A percentile compares a stretch with the other conserved stretches of the same genome.
phyloP scores from a whole-genome alignment of 2,113 vertebrate genomes.

The Notiomystis cincta region DNA sequence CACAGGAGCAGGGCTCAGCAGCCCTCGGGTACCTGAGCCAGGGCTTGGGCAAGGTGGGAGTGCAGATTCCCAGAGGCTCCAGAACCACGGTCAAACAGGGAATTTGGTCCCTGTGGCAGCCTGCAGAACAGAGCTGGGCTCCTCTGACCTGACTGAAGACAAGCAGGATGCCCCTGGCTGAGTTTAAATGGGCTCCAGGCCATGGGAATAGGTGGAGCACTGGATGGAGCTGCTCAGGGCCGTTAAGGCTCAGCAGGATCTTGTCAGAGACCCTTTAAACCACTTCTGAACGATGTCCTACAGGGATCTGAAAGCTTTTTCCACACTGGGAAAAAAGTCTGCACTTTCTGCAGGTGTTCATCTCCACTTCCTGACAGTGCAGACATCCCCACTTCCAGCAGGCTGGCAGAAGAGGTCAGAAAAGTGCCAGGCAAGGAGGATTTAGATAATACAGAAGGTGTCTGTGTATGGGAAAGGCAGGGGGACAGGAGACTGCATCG shows the following conservation, averaged over 20 bases:
- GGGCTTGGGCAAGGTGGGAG: neutral
- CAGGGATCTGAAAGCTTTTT: neutral
- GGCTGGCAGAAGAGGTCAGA: neutral
- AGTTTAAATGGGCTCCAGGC: neutral
- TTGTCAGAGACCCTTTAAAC: neutral
- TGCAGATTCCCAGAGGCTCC: rapidly evolving
- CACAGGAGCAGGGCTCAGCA: neutral
- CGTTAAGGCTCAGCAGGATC: neutral
- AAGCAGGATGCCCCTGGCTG: rapidly evolving
- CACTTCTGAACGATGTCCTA: neutral
- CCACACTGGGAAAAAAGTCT: neutral
- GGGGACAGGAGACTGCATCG: neutral
- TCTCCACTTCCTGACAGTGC: rapidly evolving
- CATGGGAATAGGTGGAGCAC: neutral
- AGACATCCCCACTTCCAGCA: neutral
- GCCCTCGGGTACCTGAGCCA: neutral
- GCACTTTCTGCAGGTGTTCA: neutral
- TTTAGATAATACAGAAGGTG: neutral
- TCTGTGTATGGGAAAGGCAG: neutral
- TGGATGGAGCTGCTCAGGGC: neutral
- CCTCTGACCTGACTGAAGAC: rapidly evolving
- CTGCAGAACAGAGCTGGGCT: rapidly evolving
- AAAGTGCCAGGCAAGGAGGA: neutral
- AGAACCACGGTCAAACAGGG: rapidly evolving
- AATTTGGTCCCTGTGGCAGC: rapidly evolving